Percentiles rank a stretch among this genome's conserved stretches.
Evolutionary conservation across 2,888 invertebrate species (phyloP).

Genomic region (Folsomia candida): DNA sequence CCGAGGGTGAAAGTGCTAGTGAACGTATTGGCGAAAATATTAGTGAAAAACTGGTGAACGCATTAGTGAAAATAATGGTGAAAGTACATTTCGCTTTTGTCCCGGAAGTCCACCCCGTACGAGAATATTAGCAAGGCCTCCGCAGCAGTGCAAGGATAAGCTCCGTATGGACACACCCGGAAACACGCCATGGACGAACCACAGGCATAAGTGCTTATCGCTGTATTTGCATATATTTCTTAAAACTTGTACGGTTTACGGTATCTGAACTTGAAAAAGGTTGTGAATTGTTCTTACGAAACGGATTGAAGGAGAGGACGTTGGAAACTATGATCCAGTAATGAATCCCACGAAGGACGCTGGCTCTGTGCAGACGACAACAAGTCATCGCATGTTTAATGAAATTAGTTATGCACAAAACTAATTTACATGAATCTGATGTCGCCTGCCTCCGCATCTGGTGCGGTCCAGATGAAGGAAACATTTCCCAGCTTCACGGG

Average conservation of each 20-base stretch:
- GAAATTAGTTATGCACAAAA: too few relatives aligned
- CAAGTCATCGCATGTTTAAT: too few relatives aligned
- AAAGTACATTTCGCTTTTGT: conserved; percentile 44
- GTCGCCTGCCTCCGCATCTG: conserved; percentile 44
- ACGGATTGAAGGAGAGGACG: conserved; percentile 47
- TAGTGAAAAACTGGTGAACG: too few relatives aligned
- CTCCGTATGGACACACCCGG: conserved; percentile 43
- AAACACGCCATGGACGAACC: conserved; percentile 47
- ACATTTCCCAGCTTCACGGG: conserved; percentile 40
- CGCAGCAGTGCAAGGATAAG: conserved; percentile 32
- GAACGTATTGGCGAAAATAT: too few relatives aligned
- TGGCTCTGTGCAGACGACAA: conserved; percentile 38
- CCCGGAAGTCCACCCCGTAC: conserved; percentile 40
- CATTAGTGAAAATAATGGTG: too few relatives aligned
- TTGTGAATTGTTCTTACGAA: too few relatives aligned
- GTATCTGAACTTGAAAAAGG: too few relatives aligned
- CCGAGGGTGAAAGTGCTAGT: conserved; percentile 41
- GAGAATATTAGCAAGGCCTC: conserved; percentile 42
- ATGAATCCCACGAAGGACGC: conserved; percentile 42
- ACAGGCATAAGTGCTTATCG: conserved; percentile 48
- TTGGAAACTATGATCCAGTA: conserved; percentile 46
- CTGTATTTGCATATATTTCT: conserved; percentile 30
- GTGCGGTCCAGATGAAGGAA: conserved; percentile 45
- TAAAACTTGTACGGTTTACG: conserved; percentile 3
- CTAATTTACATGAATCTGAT: conserved; percentile 48